Base-by-base conservation (phyloP, 2,113 vertebrate species). In the Blennius ocellaris region DNA sequence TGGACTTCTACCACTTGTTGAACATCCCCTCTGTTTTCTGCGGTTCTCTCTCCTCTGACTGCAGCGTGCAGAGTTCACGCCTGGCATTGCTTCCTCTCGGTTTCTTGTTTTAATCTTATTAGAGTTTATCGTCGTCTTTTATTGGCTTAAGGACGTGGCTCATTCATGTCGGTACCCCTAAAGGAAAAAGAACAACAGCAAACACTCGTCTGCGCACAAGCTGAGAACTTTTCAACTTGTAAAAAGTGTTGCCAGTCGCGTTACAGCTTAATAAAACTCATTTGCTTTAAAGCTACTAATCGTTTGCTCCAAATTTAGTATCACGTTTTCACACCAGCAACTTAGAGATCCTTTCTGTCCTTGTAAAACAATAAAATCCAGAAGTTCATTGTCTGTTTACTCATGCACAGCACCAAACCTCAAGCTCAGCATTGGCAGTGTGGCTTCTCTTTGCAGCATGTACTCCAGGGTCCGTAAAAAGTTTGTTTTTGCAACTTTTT, bases 1-100 rank as follows among this genome's bases (percentile, higher is more conserved):
- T 90, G 81, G 69, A 93, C 88, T 89, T 89, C 60, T 90, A 85
- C 89, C 87, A 94, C 93, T 94, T 93, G 93, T 93, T 93, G 91
- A 93, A 93, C 93, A 92, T 92, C 92, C 87, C 79, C 87, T 73
- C 77, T 58, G 70, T 80, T 89, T 89, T 84, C 51, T 87, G 86
- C 17, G 76, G 85, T 91, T 90, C 76, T 53, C 62, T 40, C 36
- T n/a, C 65, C 51, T 84, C 80, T 88, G 12, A 47, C 76, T 87
- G 74, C 65, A 80, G 57, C 79, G 76, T 81, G 66, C 38, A 70
- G 51, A 62, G 45, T 77, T 89, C 73, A 60, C 15, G 39, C 52
- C 72, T 79, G 66, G 59, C 71, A 11, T 16, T 6, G 65, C 68
- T 78, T 82, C 57, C 75, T 83, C 69, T 63, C 53, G n/a, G n/a